phyloP scores from a whole-genome alignment of 1,140 invertebrate genomes.

The Macrostomum lignano region DNA sequence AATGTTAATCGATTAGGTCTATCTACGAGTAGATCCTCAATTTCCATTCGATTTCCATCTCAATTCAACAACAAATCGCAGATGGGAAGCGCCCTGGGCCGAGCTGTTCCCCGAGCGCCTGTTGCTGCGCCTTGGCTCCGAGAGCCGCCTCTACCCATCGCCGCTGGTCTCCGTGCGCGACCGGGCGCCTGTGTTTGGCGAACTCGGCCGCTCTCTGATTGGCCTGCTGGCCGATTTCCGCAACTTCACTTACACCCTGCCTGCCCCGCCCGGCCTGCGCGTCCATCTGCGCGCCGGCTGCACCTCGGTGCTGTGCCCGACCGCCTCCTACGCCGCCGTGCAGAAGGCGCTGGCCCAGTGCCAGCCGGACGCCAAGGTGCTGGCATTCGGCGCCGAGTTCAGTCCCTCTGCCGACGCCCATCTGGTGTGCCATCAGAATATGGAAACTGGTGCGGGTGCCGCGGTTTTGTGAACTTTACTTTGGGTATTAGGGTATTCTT shows the following conservation, averaged over 20 bases:
- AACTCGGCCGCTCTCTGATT: slow-evolving; percentile 65
- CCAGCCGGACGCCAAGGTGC: slow-evolving; percentile 52
- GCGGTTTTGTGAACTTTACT: not conserved
- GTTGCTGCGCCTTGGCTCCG: slow-evolving; percentile 49
- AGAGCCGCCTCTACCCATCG: slow-evolving; percentile 64
- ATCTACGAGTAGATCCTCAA: slow-evolving; percentile 4
- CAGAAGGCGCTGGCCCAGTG: slow-evolving; percentile 45
- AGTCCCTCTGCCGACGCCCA: slow-evolving; percentile 51
- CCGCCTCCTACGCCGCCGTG: slow-evolving; percentile 8
- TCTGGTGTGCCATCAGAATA: slow-evolving; percentile 53
- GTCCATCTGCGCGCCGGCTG: no score
- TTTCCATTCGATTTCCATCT: slow-evolving; percentile 33
- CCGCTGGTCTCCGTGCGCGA: slow-evolving; percentile 47
- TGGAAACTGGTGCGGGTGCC: no score
- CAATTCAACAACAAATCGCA: slow-evolving; percentile 51
- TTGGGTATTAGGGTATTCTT: no score
- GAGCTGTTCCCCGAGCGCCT: no score
- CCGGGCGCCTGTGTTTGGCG: slow-evolving; percentile 49
- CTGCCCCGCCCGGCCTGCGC: no score
- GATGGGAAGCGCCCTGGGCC: no score
- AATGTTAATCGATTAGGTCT: no score
- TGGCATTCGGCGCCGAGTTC: slow-evolving; percentile 53
- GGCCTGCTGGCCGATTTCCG: slow-evolving; percentile 58
- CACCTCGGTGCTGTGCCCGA: slow-evolving; percentile 6
- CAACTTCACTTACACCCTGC: slow-evolving; percentile 53